phyloP scores from a whole-genome alignment of 1,140 invertebrate genomes.

The Psilanteris sp. region DNA sequence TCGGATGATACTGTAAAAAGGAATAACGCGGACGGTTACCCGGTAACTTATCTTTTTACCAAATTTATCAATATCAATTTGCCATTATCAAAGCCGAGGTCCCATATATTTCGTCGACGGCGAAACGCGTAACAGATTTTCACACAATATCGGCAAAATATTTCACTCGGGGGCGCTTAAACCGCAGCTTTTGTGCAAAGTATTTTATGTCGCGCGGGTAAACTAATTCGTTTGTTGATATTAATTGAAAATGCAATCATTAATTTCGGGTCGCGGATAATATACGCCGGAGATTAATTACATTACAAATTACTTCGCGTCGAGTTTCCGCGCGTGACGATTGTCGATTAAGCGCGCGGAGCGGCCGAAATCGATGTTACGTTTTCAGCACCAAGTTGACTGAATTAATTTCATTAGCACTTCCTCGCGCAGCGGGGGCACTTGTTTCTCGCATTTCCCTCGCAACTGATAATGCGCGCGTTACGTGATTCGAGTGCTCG shows the following conservation, averaged over 20 bases:
- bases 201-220: conserved; percentile 4
- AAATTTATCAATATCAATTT: conserved; percentile 27
- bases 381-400: conserved; percentile 43
- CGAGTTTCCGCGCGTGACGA: conserved; percentile 47
- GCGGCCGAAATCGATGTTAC: conserved; percentile 44
- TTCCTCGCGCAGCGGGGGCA: conserved; percentile 31
- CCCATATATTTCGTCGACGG: conserved; percentile 3
- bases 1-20: too few species aligned
- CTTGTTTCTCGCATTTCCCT: conserved; percentile 39
- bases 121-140: conserved; percentile 22
- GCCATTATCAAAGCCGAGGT: conserved; percentile 6
- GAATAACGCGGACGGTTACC: too few species aligned
- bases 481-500: conserved; percentile 16
- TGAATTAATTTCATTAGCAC: conserved; percentile 60
- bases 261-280: conserved; percentile 29
- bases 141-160: conserved; percentile 10
- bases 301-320: conserved; percentile 49
- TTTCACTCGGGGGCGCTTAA: background rate
- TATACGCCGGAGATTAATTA: conserved; percentile 47
- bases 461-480: conserved; percentile 25
- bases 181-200: conserved; percentile 5
- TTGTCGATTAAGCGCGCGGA: conserved; percentile 50
- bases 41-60: too few species aligned
- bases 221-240: conserved; percentile 47
- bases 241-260: conserved; percentile 41